phyloP scores from a whole-genome alignment of 2,113 vertebrate species.

The Arothron firmamentum region DNA sequence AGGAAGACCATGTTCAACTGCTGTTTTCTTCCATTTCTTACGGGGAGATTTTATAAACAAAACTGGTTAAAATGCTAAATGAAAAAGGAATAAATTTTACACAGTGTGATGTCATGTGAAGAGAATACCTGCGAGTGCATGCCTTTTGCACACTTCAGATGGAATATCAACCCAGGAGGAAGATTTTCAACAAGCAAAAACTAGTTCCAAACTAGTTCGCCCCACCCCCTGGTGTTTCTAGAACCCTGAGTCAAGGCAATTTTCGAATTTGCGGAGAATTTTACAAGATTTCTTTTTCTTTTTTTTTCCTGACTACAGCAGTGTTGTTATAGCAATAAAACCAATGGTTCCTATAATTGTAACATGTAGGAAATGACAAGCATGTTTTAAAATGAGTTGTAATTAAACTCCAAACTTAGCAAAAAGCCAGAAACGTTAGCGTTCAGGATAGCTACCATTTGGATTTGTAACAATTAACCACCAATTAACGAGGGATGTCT shows the following conservation, averaged over 20 bases:
- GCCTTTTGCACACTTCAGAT: constrained; percentile 62
- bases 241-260: constrained; percentile 69
- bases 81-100: constrained; percentile 39
- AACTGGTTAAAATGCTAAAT: neutral
- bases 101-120: constrained; percentile 60
- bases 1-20: too few species aligned
- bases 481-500: too few species aligned
- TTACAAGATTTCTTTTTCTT: constrained; percentile 51
- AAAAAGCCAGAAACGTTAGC: constrained; percentile 40
- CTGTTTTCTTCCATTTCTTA: too few species aligned
- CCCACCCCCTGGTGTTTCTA: constrained; percentile 49
- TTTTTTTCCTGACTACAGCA: constrained; percentile 29
- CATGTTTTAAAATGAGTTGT: constrained; percentile 53
- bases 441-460: constrained; percentile 12
- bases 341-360: constrained; percentile 63
- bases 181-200: constrained; percentile 69
- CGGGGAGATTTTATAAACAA: neutral
- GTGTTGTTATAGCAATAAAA: constrained; percentile 45
- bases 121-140: constrained; percentile 63
- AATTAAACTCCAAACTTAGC: constrained; percentile 39
- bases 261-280: constrained; percentile 65
- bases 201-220: constrained; percentile 76
- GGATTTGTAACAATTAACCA: neutral
- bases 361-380: constrained; percentile 64
- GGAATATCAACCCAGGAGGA: constrained; percentile 64